phyloP scores from a whole-genome alignment of 2,888 invertebrate genomes.

The Drosophila koepferae region DNA sequence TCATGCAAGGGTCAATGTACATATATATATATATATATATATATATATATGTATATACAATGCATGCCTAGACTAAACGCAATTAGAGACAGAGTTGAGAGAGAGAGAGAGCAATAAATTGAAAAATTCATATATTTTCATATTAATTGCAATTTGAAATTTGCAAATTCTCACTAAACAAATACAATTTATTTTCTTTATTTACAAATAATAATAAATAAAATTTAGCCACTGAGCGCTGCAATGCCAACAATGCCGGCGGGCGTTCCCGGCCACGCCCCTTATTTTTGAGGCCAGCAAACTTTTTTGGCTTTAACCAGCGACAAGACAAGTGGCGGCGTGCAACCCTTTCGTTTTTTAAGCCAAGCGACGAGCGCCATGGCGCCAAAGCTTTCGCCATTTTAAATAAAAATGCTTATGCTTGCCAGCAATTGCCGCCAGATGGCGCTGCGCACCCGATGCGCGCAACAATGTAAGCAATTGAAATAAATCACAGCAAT shows the following conservation, averaged over 20 bases:
- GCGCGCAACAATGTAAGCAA: conserved; percentile 2
- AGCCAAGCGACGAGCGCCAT: conserved; percentile 61
- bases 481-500: background rate
- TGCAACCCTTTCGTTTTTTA: conserved; percentile 76
- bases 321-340: conserved; percentile 38
- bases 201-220: background rate
- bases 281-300: background rate
- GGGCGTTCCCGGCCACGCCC: conserved; percentile 2
- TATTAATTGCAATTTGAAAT: background rate
- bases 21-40: too few species aligned
- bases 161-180: background rate
- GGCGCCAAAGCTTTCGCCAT: conserved; percentile 80
- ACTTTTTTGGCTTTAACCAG: conserved; percentile 34
- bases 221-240: too few species aligned
- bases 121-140: background rate
- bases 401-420: conserved; percentile 74
- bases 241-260: too few species aligned
- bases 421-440: conserved; percentile 49
- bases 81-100: background rate
- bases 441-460: conserved; percentile 50
- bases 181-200: background rate
- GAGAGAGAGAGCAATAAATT: background rate
- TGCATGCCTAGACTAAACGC: background rate
- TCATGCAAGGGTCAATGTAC: background rate
- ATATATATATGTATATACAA: too few species aligned